Base-by-base conservation (phyloP, 2,113 vertebrate genomes). In the Ia io region DNA sequence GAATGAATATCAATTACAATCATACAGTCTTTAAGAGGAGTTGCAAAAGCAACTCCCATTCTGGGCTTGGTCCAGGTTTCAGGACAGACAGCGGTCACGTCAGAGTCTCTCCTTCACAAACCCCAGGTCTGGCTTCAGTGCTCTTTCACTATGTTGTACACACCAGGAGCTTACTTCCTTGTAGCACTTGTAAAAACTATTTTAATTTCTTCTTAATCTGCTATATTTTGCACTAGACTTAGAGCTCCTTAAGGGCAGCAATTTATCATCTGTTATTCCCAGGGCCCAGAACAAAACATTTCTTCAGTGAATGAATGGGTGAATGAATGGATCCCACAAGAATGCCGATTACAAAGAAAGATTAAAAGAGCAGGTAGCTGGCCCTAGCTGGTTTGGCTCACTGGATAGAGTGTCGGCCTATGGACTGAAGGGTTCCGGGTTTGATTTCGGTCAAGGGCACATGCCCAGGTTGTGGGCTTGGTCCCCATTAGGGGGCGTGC, bases 261-360 rank as follows among this genome's bases (percentile, higher is more conserved):
- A 30, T 65, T 2, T 80, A 69, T 77, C 49, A 74, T 90, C 32
- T 76, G 18, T 44, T 65, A 71, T 82, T 91, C n/a, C 22, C 8
- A 73, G 76, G 35, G 28, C 28, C 47, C 59, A 35, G 30, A 47
- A 49, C 6, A 22, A 67, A 63, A 65, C 51, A 84, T 86, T 91
- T 92, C 49, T 53, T 79, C 37, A 53, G 1, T 56, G 65, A 82
- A 67, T 67, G 63, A n/a, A n/a, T 16, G 17, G 23, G 14, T 51
- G 13, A 91, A 61, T 93, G 77, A 93, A 49, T 37, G 74, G 91
- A 56, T 74, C n/a, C 59, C 63, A 20, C 18, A 70, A 42, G 49
- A 89, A 94, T 47, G 47, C 44, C n/a, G 17, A 14, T 18, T 90
- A 49, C n/a, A 53, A 92, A 85, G 79, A 86, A 91, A 93, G 76